Base-by-base conservation (phyloP, 2,888 invertebrate species). In the Machimus atricapillus region DNA sequence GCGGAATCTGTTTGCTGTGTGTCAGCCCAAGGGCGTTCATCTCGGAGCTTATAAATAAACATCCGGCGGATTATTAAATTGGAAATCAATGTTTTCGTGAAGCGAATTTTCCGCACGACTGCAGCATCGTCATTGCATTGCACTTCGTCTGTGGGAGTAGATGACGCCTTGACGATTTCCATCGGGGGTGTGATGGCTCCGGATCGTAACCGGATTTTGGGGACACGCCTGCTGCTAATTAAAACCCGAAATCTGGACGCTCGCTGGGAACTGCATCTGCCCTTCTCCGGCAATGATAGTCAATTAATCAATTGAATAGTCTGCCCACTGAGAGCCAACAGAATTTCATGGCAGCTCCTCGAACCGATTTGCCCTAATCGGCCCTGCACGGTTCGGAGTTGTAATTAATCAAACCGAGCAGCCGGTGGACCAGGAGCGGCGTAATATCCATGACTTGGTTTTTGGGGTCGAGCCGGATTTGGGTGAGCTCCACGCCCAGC, bases 251-350 rank as follows among this genome's bases (percentile, higher is more conserved):
- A 52, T 79, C 52, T 31, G 46, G 6, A 23, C 79, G n/a, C 9
- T 14, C 79, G 9, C n/a, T 14, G 14, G 16, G 56, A 31, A 31
- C 12, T 79, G 46, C 14, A n/a, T 12, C 79, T 52, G 79, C 5
- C 5, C 79, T 31, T 46, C 79, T 46, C 31, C n/a, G 31, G 14
- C 27, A 52, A 46, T 23, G 52, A 52, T 16, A 52, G 52, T 40
- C 79, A 79, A 79, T 79, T 79, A 79, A 79, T 79, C 79, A 79
- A 79, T 79, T 52, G 79, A 79, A 46, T 79, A 79, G 46, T 79
- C 79, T 79, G 52, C 43, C 52, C 27, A 23, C 14, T n/a, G 52
- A 19, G 27, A 56, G 79, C 31, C 7, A 23, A 43, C 37, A 40
- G 78, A 16, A 46, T 46, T 4, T n/a, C 31, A 56, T 52, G 52